Evolutionary conservation across 2,113 vertebrate species (phyloP).

Genomic region (Oceanodroma tethys): DNA sequence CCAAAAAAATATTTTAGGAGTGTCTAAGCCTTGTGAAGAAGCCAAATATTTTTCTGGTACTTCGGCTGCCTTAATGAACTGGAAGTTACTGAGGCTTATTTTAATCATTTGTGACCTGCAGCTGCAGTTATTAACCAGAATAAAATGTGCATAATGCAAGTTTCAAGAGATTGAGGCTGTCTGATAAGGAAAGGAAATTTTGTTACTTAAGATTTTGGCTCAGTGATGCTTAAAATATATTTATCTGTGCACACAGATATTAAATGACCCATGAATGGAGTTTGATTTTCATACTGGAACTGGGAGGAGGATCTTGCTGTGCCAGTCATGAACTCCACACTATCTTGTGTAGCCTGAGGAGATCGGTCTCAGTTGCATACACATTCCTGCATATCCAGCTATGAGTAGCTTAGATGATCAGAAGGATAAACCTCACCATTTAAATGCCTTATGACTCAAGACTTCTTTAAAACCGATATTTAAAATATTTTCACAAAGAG

Average conservation of each 20-base stretch:
- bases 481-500: background rate
- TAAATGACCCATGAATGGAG: slow-evolving; percentile 14
- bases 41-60: slow-evolving; percentile 21
- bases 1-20: background rate
- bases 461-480: background rate
- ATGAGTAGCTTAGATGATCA: background rate
- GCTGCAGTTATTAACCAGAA: slow-evolving; percentile 24
- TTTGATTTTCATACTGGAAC: background rate
- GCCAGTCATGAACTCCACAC: background rate
- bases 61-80: slow-evolving; percentile 35
- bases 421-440: background rate
- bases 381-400: background rate
- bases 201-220: slow-evolving; percentile 25
- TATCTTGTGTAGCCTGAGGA: background rate
- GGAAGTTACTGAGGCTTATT: slow-evolving; percentile 39
- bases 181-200: slow-evolving; percentile 1
- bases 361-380: background rate
- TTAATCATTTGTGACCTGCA: slow-evolving; percentile 10
- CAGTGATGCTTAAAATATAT: slow-evolving; percentile 45
- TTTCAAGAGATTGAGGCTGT: background rate
- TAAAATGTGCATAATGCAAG: background rate
- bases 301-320: background rate
- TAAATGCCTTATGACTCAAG: background rate
- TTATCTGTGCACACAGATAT: slow-evolving; percentile 54
- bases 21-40: background rate